These are phyloP conservation scores for Mesorhabditis belari DNA, from an alignment of 2,888 invertebrate species.

Conservation along the genomic window DNA sequence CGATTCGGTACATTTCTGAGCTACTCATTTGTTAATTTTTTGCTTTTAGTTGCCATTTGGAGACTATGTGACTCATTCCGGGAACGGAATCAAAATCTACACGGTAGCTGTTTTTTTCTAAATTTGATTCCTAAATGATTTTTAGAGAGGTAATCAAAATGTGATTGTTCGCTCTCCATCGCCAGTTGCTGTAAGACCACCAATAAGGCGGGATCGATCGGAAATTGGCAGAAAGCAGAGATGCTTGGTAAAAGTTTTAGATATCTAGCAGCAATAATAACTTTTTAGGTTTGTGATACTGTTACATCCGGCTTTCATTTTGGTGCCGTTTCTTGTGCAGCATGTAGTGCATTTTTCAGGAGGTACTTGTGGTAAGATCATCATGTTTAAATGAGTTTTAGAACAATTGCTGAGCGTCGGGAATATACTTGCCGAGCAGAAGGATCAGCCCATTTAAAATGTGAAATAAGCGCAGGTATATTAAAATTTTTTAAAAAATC, in stretches of 20 bases:
- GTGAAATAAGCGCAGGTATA: conserved; percentile 9
- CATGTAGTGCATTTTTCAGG: conserved; percentile 20
- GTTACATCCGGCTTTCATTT: conserved; percentile 20
- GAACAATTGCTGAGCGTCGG: conserved; percentile 7
- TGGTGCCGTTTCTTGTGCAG: conserved; percentile 18
- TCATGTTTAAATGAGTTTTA: not conserved
- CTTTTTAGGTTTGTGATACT: conserved; percentile 14
- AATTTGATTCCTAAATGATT: too few species aligned
- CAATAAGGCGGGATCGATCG: not conserved
- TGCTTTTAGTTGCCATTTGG: not conserved
- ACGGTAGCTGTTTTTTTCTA: not conserved
- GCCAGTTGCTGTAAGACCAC: not conserved
- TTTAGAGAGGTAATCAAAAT: too few species aligned
- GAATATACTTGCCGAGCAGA: conserved; percentile 7
- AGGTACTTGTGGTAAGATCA: not conserved
- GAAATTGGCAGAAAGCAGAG: not conserved
- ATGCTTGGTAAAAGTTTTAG: not conserved
- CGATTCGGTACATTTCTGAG: not conserved
- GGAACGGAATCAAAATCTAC: not conserved
- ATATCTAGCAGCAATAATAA: not conserved
- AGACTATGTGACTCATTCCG: not conserved
- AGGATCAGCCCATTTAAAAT: conserved; percentile 9
- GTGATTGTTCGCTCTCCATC: not conserved
- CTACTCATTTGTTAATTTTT: not conserved
- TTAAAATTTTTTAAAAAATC: not conserved